Percentiles rank a stretch among this genome's conserved stretches.
phyloP scores from a whole-genome alignment of 2,888 invertebrate species.

The Aplocera efformata region DNA sequence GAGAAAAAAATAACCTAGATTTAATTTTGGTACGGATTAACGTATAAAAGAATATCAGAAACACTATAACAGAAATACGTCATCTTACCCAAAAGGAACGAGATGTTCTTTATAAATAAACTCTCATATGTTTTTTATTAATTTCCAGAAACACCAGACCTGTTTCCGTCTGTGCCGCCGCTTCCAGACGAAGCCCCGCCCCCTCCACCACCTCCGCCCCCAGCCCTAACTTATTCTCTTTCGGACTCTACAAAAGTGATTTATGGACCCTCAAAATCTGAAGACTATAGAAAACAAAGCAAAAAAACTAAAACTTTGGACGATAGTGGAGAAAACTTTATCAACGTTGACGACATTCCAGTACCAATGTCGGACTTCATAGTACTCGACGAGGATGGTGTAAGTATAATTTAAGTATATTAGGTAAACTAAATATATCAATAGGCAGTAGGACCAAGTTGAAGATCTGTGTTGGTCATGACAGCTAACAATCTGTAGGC shows the following conservation, averaged over 20 bases:
- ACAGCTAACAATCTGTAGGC: too few species aligned
- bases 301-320: conserved; percentile 2
- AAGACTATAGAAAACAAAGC: background rate
- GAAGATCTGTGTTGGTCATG: too few species aligned
- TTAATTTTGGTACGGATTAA: too few species aligned
- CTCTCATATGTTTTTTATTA: too few species aligned
- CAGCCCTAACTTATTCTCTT: too few species aligned
- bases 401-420: conserved; percentile 37
- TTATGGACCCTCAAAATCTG: background rate
- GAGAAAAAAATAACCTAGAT: too few species aligned
- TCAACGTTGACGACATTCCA: conserved; percentile 54
- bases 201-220: conserved; percentile 44
- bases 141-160: conserved; percentile 49
- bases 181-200: conserved; percentile 69
- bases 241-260: too few species aligned
- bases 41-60: too few species aligned
- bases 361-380: conserved; percentile 47
- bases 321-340: conserved; percentile 48
- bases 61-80: too few species aligned
- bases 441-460: too few species aligned
- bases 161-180: conserved; percentile 66
- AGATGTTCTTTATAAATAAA: too few species aligned
- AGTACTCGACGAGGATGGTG: conserved; percentile 51
- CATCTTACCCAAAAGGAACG: too few species aligned
- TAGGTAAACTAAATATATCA: background rate